phyloP scores from a whole-genome alignment of 2,797 vertebrate species.

The Centropyge bicolor region DNA sequence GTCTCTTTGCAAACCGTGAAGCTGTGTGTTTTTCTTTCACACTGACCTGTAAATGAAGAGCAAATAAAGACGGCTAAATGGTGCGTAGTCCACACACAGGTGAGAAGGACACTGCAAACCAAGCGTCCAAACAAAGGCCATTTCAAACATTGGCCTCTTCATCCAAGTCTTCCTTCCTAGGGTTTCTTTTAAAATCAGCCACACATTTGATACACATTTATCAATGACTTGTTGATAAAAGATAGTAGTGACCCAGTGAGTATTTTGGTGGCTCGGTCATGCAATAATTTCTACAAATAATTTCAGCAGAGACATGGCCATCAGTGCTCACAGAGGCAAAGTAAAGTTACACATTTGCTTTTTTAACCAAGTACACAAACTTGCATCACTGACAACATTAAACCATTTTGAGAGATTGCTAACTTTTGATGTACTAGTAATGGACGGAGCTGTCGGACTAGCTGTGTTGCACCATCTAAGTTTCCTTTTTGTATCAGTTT shows the following conservation, averaged over 20 bases:
- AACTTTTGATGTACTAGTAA: neutral
- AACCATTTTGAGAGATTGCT: neutral
- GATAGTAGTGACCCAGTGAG: neutral
- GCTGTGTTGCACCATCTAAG: neutral
- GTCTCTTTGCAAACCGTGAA: constrained; percentile 50
- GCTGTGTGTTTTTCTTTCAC: constrained; percentile 73
- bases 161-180: neutral
- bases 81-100: constrained; percentile 56
- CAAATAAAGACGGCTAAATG: constrained; percentile 66
- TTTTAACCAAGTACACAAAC: no score
- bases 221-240: no score
- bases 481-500: neutral
- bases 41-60: constrained; percentile 73
- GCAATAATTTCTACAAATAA: neutral
- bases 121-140: constrained; percentile 57
- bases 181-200: neutral
- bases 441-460: neutral
- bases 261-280: neutral
- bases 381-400: neutral
- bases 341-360: neutral
- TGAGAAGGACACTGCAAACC: constrained; percentile 61
- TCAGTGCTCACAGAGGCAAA: neutral
- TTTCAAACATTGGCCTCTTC: constrained; percentile 45
- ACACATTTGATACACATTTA: neutral
- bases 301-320: neutral